These are phyloP conservation scores for Rhea americana DNA, from an alignment of 2,113 vertebrate genomes.

Conservation along the genomic window DNA sequence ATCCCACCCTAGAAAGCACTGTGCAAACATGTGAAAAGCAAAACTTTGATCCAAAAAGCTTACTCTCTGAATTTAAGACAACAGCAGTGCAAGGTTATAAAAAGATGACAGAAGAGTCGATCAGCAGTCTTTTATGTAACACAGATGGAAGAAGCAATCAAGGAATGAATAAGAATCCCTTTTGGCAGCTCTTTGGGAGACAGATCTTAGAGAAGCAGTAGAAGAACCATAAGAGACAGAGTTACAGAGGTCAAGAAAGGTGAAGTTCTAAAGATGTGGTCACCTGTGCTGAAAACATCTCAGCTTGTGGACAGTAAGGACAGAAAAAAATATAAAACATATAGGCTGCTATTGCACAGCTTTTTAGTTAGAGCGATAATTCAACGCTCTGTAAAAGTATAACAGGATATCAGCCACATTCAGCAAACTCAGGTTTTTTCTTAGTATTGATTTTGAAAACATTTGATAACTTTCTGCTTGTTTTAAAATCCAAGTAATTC, in stretches of 20 bases:
- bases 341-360: background rate
- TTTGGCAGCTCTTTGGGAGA: background rate
- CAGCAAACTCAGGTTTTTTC: background rate
- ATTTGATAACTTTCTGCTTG: background rate
- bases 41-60: background rate
- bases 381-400: background rate
- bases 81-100: background rate
- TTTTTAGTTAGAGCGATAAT: background rate
- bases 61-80: background rate
- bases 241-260: background rate
- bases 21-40: background rate
- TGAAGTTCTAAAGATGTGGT: background rate
- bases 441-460: background rate
- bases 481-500: background rate
- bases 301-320: background rate
- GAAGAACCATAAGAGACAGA: background rate
- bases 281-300: background rate
- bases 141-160: background rate
- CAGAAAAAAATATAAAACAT: background rate
- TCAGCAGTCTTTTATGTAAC: background rate
- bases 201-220: background rate
- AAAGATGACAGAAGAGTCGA: background rate
- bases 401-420: background rate
- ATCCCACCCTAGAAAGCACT: rapidly evolving
- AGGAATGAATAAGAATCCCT: background rate